Evolutionary conservation across 2,113 vertebrate genomes (phyloP), one percentile per base, ranked within the genome.

Genomic region (Scytalopus superciliaris): DNA sequence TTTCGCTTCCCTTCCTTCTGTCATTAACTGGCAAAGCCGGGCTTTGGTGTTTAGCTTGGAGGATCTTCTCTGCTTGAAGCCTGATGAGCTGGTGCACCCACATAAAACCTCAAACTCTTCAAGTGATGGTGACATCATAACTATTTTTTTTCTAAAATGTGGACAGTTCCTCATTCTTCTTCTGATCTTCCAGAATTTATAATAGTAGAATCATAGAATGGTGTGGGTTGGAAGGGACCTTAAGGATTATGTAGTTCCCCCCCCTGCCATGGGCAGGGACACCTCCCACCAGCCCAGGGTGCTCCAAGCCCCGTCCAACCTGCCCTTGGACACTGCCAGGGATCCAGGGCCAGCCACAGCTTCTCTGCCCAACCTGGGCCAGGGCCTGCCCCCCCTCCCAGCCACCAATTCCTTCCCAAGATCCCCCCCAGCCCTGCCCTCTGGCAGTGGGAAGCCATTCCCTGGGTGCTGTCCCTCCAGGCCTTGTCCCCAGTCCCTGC

Each of bases 231-330:
- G 47, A 40, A 55, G 12, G 2, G 11, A 25, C 5, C 1, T 62
- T 53, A 40, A 40, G 47, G 44, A 7, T 37, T 0, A 3, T 28
- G 1, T 25, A 22, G 19, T 62, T 30, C 9, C 16, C 53, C 2
- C 9, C 0, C 1, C 52, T 12, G 45, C 21, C 17, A 4, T 35
- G n/a, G 11, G 5, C 63, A 47, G 30, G 55, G 55, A 76, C n/a
- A 40, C 19, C 5, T 62, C 8, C n/a, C n/a, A 40, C 21, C 5
- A 0, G 12, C 21, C 55, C 62, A 76, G 30, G 0, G 0, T 4
- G 13, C 6, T 12, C 33, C 49, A 47, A 47, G 13, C 6, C 35
- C 5, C 1, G 0, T 31, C 25, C 69, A 40, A 0, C 62, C 77
- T 82, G 45, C 22, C 8, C 10, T 62, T 39, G 39, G 70, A 4